Conservation (phyloP, 2,888 invertebrate species). For the Copidosoma aretas region DNA sequence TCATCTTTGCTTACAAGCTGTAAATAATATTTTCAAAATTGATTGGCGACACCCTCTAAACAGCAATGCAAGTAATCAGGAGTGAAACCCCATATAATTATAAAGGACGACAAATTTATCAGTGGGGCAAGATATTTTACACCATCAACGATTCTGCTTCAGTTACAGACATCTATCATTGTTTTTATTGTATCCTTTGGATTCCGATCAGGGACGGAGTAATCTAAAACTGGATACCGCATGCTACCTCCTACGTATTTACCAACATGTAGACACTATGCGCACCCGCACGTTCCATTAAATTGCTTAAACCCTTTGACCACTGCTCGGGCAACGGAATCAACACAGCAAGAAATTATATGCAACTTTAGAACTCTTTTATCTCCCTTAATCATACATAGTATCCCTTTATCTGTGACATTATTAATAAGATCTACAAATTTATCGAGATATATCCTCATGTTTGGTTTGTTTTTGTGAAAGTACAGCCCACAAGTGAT, state of each 20-base stretch:
- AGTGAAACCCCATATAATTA: constrained; percentile 20
- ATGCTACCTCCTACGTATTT: not conserved
- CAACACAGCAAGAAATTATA: constrained; percentile 8
- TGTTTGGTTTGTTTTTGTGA: constrained; percentile 11
- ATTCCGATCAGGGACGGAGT: not conserved
- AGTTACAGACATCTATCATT: not conserved
- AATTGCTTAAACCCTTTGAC: constrained; percentile 7
- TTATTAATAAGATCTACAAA: constrained; percentile 13
- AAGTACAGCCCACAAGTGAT: constrained; percentile 11
- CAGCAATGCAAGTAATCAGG: constrained; percentile 23
- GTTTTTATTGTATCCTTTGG: not conserved
- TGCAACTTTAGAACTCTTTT: not conserved
- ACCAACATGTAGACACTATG: constrained; percentile 16
- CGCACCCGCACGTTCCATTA: not conserved
- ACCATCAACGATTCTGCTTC: not conserved
- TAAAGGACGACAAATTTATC: constrained; percentile 16
- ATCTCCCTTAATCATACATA: constrained; percentile 7
- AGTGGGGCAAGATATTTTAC: constrained; percentile 16
- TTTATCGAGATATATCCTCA: constrained; percentile 7
- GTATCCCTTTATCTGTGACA: not conserved
- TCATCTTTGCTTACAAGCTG: not conserved
- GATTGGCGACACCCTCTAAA: not conserved
- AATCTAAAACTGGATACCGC: not conserved
- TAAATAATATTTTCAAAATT: constrained; percentile 1
- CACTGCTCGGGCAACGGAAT: not conserved